These are phyloP conservation scores for Drosophila sechellia DNA, from an alignment of 1,140 invertebrate species.

Conservation along the genomic window DNA sequence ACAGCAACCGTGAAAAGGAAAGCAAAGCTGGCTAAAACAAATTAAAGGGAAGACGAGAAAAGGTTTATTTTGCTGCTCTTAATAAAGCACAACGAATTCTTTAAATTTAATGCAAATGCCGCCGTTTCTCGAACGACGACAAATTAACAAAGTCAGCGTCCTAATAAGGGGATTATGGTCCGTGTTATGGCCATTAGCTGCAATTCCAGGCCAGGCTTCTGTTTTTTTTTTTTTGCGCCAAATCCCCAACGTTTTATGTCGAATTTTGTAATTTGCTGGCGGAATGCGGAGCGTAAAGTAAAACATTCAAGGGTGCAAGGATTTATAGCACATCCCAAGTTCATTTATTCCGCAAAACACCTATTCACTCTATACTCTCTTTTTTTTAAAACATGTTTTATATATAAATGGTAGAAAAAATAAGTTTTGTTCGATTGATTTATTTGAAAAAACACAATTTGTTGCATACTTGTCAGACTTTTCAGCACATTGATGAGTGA, in stretches of 20 bases:
- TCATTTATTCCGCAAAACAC: not conserved
- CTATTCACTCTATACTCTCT: too few relatives aligned
- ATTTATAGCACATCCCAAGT: slow-evolving; percentile 22
- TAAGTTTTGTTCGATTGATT: too few relatives aligned
- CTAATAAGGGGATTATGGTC: slow-evolving; percentile 39
- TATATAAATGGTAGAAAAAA: not conserved
- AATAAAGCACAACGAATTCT: not conserved
- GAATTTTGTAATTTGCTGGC: slow-evolving; percentile 26
- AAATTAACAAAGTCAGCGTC: slow-evolving; percentile 29
- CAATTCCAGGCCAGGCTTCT: slow-evolving; percentile 10
- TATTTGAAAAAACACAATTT: too few relatives aligned
- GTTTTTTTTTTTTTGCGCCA: not conserved
- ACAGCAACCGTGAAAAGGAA: not conserved
- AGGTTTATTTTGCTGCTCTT: too few relatives aligned
- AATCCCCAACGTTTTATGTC: slow-evolving; percentile 9
- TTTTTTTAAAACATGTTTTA: too few relatives aligned
- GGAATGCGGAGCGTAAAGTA: slow-evolving; percentile 14
- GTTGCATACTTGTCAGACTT: too few relatives aligned
- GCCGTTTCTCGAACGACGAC: not conserved
- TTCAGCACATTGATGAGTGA: too few relatives aligned
- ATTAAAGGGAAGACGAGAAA: not conserved
- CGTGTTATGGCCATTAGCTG: slow-evolving; percentile 47
- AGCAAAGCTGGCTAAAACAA: not conserved
- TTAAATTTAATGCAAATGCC: not conserved
- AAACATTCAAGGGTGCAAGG: slow-evolving; percentile 22